Base-by-base conservation (phyloP, 2,113 vertebrate genomes). In the Fregetta grallaria region DNA sequence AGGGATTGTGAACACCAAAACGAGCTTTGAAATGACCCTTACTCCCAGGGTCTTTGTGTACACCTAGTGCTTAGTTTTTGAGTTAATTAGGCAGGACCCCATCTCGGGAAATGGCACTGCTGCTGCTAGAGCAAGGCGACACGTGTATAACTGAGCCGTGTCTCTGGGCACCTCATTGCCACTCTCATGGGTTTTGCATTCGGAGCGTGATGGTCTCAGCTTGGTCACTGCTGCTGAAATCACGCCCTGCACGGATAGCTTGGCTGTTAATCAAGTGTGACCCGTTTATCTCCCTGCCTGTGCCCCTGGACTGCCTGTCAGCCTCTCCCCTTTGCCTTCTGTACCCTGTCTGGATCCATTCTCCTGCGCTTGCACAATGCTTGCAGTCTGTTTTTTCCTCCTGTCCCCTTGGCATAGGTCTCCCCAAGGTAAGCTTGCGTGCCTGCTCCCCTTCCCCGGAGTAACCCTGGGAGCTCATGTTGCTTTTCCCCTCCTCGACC, bases 71-170 rank as follows among this genome's bases (percentile, higher is more conserved):
- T 88, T 42, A 32, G 36, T 6, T 56, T 73, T 79, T 59, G 40
- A 81, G 40, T 40, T 74, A 50, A 47, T 59, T 44, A 61, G 71
- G 50, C 32, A 70, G 45, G 38, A 88, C 15, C 1, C 14, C 15
- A 27, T 56, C 55, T 73, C 13, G 5, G 78, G 62, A 82, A 82
- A 36, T 12, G 26, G 16, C 3, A 5, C 17, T 71, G 50, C 42
- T 81, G n/a, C 47, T 49, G 38, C 61, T 61, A 22, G 66, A 82
- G 26, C 36, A 42, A 45, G 30, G 58, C 3, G 0, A 27, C 12
- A 4, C 1, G 5, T 2, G 7, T 44, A 44, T 38, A 66, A 53
- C 55, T 20, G 42, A 90, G 38, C 73, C 1, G 0, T 5, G 2
- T 52, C 44, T 72, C 58, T 2, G 0, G 38, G 42, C 68, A 61